Percentiles rank a stretch among this genome's conserved stretches.
Conservation (phyloP, 2,113 vertebrate species). For the Ifrita kowaldi region DNA sequence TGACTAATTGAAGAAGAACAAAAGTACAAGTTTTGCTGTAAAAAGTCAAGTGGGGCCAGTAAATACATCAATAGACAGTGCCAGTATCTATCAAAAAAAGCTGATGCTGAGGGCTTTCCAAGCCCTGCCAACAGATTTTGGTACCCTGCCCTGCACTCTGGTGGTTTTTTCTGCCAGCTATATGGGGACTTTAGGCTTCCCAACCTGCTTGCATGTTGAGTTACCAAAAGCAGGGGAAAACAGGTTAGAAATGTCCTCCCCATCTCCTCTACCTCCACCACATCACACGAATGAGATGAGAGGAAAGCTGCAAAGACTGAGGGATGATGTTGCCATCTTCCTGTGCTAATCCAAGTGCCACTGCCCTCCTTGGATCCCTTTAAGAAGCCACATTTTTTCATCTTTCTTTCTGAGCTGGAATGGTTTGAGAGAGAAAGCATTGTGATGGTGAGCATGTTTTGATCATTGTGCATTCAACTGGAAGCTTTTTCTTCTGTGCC, state of each 20-base stretch:
- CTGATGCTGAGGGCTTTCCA: not conserved
- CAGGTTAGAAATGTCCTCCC: not conserved
- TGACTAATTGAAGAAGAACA: not conserved
- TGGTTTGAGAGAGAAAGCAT: not conserved
- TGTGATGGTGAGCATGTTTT: not conserved
- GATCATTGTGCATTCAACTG: not conserved
- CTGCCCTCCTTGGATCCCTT: not conserved
- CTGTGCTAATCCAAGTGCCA: not conserved
- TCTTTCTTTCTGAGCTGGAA: not conserved
- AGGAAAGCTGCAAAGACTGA: not conserved
- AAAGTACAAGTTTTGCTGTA: not conserved
- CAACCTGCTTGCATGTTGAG: not conserved
- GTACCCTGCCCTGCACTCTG: not conserved
- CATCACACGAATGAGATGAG: accelerated
- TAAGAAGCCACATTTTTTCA: not conserved
- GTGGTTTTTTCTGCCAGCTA: not conserved
- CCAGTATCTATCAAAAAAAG: not conserved
- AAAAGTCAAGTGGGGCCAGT: not conserved
- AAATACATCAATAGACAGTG: not conserved
- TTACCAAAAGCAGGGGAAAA: not conserved
- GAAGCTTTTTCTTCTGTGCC: not conserved
- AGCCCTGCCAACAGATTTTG: not conserved
- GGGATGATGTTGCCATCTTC: not conserved
- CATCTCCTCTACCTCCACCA: not conserved
- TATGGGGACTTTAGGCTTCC: not conserved